These are phyloP conservation scores for Apistogramma diplotaenia DNA, from an alignment of 2,113 vertebrate genomes.

Conservation along the genomic window DNA sequence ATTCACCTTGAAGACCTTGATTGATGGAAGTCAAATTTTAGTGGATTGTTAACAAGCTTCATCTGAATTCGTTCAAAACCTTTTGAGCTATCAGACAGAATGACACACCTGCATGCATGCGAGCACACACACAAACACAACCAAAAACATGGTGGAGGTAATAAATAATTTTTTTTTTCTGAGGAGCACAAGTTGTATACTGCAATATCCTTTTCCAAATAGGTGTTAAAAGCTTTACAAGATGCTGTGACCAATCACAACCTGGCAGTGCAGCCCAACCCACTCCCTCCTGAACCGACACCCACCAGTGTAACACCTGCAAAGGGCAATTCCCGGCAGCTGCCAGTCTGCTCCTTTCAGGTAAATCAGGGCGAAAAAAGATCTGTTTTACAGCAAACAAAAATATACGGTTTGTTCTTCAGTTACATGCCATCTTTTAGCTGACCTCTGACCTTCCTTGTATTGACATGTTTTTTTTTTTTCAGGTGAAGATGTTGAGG, in stretches of 20 bases:
- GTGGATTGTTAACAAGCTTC: too few species aligned
- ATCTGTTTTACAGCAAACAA: background rate
- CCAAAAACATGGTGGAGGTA: too few species aligned
- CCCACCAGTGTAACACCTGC: background rate
- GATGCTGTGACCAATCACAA: constrained; percentile 81
- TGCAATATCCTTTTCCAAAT: background rate
- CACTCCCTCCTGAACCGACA: constrained; percentile 28
- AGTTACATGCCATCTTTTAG: background rate
- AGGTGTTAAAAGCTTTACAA: constrained; percentile 85
- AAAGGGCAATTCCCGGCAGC: constrained; percentile 60
- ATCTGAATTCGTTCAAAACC: too few species aligned
- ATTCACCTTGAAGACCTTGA: too few species aligned
- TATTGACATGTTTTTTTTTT: background rate
- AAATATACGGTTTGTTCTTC: background rate
- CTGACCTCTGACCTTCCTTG: background rate
- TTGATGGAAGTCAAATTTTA: too few species aligned
- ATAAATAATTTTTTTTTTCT: accelerated
- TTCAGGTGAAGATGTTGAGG: constrained; percentile 81
- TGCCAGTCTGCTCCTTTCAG: constrained; percentile 81
- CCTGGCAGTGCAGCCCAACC: constrained; percentile 73
- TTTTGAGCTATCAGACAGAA: too few species aligned
- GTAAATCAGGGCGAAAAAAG: constrained; percentile 54
- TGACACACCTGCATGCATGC: too few species aligned
- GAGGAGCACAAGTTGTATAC: background rate
- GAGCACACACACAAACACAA: too few species aligned